Percentiles rank a stretch among this genome's conserved stretches.
Evolutionary conservation across 2,888 invertebrate species (phyloP).

Genomic region (Rhogogaster chlorosoma): DNA sequence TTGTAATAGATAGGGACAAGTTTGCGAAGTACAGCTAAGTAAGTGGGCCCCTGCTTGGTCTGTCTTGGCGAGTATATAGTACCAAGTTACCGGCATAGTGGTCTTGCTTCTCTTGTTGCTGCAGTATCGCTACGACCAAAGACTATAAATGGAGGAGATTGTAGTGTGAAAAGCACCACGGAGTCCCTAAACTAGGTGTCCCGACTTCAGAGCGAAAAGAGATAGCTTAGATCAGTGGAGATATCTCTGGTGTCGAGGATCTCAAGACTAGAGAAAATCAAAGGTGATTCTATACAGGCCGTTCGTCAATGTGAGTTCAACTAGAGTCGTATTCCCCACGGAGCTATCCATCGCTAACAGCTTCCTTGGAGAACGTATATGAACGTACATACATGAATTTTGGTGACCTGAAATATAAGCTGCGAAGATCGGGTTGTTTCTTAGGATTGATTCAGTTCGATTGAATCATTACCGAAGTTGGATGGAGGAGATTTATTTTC

Average conservation of each 20-base stretch:
- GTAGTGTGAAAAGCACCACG: neutral
- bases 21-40: slow-evolving; percentile 44
- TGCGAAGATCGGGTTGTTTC: neutral
- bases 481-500: neutral
- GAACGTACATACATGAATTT: neutral
- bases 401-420: neutral
- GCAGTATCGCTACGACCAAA: neutral
- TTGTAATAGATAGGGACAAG: slow-evolving; percentile 48
- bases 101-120: neutral
- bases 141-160: slow-evolving; percentile 10
- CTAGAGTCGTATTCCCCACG: neutral
- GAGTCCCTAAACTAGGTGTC: neutral
- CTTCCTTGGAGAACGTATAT: neutral
- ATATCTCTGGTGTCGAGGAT: neutral
- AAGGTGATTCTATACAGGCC: neutral
- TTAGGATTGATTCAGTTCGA: neutral
- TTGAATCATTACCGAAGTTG: neutral
- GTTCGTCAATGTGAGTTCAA: neutral
- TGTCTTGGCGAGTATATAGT: slow-evolving; percentile 25
- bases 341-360: neutral
- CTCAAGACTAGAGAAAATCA: neutral
- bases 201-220: slow-evolving; percentile 8
- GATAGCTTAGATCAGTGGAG: slow-evolving; percentile 24
- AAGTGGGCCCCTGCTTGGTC: slow-evolving; percentile 8
- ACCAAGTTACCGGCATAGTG: slow-evolving; percentile 32